Evolutionary conservation across 1,140 invertebrate genomes (phyloP), one percentile per base, ranked within the genome.

Genomic region (Pygmarrhopalites habei): DNA sequence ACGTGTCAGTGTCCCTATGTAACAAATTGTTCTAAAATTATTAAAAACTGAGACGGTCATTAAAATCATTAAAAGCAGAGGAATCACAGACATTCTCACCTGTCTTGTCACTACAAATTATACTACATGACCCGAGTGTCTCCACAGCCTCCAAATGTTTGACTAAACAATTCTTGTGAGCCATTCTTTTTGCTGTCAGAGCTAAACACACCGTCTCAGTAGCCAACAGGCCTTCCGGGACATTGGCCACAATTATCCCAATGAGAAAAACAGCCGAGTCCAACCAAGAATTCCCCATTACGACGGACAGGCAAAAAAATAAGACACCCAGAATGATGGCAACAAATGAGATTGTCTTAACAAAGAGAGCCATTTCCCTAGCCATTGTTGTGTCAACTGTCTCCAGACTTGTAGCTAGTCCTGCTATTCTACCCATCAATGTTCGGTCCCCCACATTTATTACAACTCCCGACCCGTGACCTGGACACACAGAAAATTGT

Each of bases 381-480:
- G 86, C 85, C 65, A 92, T 88, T 1, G 89, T 89, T 0, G 89
- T 90, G 72, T 88, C 81, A 52, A 82, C 83, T 72, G 86, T 86
- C 65, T 82, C 76, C 25, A 92, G 74, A 25, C 86, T 82, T 2
- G 87, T 85, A 0, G 89, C 86, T 58, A 92, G 75, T 64, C 87
- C 87, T 60, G 89, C 90, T 72, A 92, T 86, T 71, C 88, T 82
- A 28, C 89, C 90, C 75, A 92, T 90, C 70, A 91, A 86, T n/a
- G 89, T 92, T 44, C 81, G 76, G 74, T 92, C 89, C n/a, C 90
- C 90, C 25, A 85, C 89, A 4, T 83, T 84, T 29, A 93, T 83
- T 0, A 92, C 89, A 49, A 92, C 78, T 17, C 87, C 90, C 66
- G 72, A 81, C 10, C 81, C 84, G 17, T 81, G 80, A n/a, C 89